Base-by-base conservation (phyloP, 2,113 vertebrate species). In the Terrapene triunguis region DNA sequence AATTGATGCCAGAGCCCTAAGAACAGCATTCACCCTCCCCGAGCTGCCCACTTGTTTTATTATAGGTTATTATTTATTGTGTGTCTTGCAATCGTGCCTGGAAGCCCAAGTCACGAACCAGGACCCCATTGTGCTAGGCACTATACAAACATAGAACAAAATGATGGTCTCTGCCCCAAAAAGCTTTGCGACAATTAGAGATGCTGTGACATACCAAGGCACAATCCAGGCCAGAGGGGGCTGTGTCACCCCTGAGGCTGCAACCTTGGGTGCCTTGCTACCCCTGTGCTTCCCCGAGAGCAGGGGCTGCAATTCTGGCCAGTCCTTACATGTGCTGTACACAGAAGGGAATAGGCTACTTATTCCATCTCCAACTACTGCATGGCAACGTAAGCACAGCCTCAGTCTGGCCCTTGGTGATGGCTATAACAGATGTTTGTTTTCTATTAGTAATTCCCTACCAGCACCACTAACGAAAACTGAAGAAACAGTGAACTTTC, bases 41-140 rank as follows among this genome's bases (percentile, higher is more conserved):
- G 3, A 3, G 0, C 3, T 3, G 0, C 25, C 17, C 0, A 0
- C 1, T 48, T 54, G 32, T 62, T 42, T 10, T 72, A 72, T 22
- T 38, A 72, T 21, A 72, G 53, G 35, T 22, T n/a, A 69, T 32
- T 69, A 72, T 38, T 72, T 38, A 35, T 72, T 38, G 38, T 38
- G n/a, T 21, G n/a, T 72, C 11, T 62, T 62, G 25, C 57, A 62
- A 29, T 72, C 2, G 8, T 1, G 4, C n/a, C n/a, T 72, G n/a
- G n/a, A 38, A 72, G 17, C n/a, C 19, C 8, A 4, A 38, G 21
- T 17, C 65, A n/a, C 21, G n/a, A n/a, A 72, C 17, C n/a, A 38
- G n/a, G 65, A 72, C n/a, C n/a, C 65, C 5, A 21, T 8, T 72
- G n/a, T 21, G 4, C 65, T 22, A 21, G 65, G 10, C n/a, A 38